Evolutionary conservation across 2,888 invertebrate species (phyloP).

Genomic region (Thera obeliscata): DNA sequence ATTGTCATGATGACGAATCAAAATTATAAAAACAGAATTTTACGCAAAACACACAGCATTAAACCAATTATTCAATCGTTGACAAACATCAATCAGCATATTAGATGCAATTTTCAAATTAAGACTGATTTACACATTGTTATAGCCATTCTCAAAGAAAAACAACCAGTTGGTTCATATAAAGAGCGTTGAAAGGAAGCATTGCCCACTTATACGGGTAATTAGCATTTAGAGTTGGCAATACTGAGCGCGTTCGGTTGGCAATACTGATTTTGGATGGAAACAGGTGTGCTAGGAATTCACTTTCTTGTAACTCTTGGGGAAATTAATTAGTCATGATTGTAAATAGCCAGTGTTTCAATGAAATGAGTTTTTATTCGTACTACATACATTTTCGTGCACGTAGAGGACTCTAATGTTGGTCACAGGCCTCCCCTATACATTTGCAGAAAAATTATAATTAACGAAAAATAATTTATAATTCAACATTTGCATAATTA

Average conservation of each 20-base stretch:
- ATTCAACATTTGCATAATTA: no score
- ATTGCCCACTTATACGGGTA: slow-evolving; percentile 62
- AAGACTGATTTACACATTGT: slow-evolving; percentile 55
- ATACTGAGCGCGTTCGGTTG: slow-evolving; percentile 55
- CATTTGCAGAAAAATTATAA: no score
- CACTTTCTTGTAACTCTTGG: slow-evolving; percentile 56
- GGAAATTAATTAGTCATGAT: slow-evolving; percentile 59
- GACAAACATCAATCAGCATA: slow-evolving; percentile 30
- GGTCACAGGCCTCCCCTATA: no score
- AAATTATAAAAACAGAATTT: not conserved
- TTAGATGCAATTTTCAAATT: slow-evolving; percentile 37
- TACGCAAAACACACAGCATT: slow-evolving; percentile 4
- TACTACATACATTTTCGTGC: not conserved
- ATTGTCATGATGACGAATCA: no score
- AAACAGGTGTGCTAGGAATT: slow-evolving; percentile 49
- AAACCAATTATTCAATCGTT: slow-evolving; percentile 13
- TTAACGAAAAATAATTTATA: no score
- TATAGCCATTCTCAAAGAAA: slow-evolving; percentile 59
- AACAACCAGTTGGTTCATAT: slow-evolving; percentile 48
- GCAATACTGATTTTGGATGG: slow-evolving; percentile 48
- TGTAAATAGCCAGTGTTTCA: slow-evolving; percentile 33
- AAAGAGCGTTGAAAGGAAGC: slow-evolving; percentile 62
- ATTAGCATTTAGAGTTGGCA: slow-evolving; percentile 76
- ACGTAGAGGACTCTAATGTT: no score
- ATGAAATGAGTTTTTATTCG: slow-evolving; percentile 3